Conservation (phyloP, 2,113 vertebrate genomes). For the Sceloporus tristichus region DNA sequence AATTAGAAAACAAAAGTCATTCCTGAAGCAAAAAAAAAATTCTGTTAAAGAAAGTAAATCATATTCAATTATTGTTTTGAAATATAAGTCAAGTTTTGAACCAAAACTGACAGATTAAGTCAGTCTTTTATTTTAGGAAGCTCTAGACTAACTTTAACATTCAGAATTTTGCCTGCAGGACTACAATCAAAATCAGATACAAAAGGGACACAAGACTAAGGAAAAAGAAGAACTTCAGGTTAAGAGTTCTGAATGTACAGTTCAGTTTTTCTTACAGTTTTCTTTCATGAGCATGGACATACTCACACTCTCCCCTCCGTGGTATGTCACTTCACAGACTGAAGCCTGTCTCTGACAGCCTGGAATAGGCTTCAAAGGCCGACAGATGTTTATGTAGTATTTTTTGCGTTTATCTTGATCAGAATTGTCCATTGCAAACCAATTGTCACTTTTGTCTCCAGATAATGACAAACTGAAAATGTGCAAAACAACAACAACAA, state of each 20-base stretch:
- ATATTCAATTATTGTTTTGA: background rate
- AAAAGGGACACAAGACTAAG: background rate
- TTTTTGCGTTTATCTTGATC: slow-evolving; percentile 73
- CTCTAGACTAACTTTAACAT: background rate
- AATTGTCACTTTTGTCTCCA: slow-evolving; percentile 81
- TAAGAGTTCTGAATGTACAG: background rate
- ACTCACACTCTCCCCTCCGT: slow-evolving; percentile 63
- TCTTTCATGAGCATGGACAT: background rate
- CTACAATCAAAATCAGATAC: background rate
- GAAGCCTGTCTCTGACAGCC: slow-evolving; percentile 89
- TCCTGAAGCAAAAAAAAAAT: background rate
- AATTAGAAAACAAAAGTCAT: slow-evolving; percentile 37
- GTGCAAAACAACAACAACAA: slow-evolving; percentile 35
- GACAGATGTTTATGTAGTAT: slow-evolving; percentile 94
- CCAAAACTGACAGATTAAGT: background rate
- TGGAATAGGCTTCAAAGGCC: slow-evolving; percentile 81
- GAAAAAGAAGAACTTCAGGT: background rate
- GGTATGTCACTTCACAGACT: slow-evolving; percentile 87
- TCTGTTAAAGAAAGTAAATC: background rate
- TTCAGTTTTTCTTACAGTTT: background rate
- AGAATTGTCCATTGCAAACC: slow-evolving; percentile 84
- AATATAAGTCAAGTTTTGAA: background rate
- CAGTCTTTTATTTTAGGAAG: background rate
- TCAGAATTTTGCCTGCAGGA: background rate
- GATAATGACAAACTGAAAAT: slow-evolving; percentile 84